These are phyloP conservation scores for Telenomus remus DNA, from an alignment of 1,140 invertebrate genomes.

Conservation along the genomic window DNA sequence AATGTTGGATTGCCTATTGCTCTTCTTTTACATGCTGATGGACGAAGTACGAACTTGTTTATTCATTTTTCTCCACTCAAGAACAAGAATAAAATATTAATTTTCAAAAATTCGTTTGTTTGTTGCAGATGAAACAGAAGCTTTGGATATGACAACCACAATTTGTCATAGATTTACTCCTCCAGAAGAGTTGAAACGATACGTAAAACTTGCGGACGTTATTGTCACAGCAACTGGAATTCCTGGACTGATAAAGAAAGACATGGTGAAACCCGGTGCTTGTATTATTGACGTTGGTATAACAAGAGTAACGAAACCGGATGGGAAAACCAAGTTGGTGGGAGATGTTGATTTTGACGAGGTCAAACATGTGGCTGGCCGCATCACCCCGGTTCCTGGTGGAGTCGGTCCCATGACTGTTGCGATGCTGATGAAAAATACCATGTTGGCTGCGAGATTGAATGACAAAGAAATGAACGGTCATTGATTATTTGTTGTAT, in stretches of 20 bases:
- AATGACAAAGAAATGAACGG: constrained; percentile 16
- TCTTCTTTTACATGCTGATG: constrained; percentile 86
- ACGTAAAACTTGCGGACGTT: constrained; percentile 86
- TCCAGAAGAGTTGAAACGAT: constrained; percentile 81
- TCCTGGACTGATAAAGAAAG: constrained; percentile 85
- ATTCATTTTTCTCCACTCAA: too few relatives aligned
- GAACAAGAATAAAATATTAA: too few relatives aligned
- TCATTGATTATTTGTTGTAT: neutral
- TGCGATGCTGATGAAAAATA: constrained; percentile 91
- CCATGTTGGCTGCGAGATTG: constrained; percentile 81
- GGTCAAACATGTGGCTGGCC: constrained; percentile 84
- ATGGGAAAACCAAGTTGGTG: constrained; percentile 84
- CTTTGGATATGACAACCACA: constrained; percentile 89
- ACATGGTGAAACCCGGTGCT: constrained; percentile 93
- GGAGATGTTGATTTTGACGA: constrained; percentile 92
- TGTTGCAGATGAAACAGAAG: constrained; percentile 76
- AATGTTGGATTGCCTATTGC: constrained; percentile 92
- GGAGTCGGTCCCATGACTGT: constrained; percentile 94
- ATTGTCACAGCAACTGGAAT: constrained; percentile 88
- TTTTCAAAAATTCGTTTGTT: constrained; percentile 13
- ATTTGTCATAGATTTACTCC: constrained; percentile 92
- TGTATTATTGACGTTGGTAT: constrained; percentile 93
- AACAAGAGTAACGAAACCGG: constrained; percentile 80
- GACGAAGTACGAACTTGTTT: constrained; percentile 70
- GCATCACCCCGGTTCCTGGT: constrained; percentile 90